Evolutionary conservation across 2,888 invertebrate species (phyloP), one percentile per base, ranked within the genome.

Genomic region (Belgica antarctica): DNA sequence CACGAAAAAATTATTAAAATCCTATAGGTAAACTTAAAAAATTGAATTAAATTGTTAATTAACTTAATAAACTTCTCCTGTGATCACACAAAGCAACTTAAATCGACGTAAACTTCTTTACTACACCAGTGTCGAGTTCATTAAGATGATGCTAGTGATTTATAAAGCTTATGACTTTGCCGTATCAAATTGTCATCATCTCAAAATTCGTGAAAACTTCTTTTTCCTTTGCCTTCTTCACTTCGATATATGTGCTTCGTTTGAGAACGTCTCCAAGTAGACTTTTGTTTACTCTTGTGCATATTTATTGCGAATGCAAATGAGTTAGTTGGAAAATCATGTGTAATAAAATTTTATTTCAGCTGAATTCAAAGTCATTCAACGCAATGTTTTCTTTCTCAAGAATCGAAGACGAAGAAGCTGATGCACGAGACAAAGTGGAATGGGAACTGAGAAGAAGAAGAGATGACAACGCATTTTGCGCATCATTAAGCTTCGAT

Each of bases 301-400:
- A 66, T 31, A 47, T 66, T 66, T 68, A 68, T 57, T 68, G 68
- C 68, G 57, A 52, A 68, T 68, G 68, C 68, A 68, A 68, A 68
- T 68, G 68, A 68, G 68, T 68, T 68, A 68, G 27, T 68, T 25
- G 68, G 68, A 68, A 68, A 68, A 57, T 68, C 68, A 68, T 57
- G 68, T 68, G 68, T 57, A 68, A 68, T 68, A 68, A 68, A 68
- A 68, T 57, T 68, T 68, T 68, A 68, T 57, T 57, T 34, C 31
- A 12, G 24, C 22, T 63, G 22, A 63, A 41, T 63, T 34, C 25
- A 8, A n/a, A 15, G 27, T 34, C 15, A 28, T n/a, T 12, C 46
- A 68, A 68, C 68, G 68, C 68, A 68, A 68, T 57, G 68, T 59
- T 24, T 7, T 46, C 4, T 27, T 59, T 59, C 59, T 27, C 25